phyloP scores from a whole-genome alignment of 92 coral and sea anemone species.

The Phenganax marumi region DNA sequence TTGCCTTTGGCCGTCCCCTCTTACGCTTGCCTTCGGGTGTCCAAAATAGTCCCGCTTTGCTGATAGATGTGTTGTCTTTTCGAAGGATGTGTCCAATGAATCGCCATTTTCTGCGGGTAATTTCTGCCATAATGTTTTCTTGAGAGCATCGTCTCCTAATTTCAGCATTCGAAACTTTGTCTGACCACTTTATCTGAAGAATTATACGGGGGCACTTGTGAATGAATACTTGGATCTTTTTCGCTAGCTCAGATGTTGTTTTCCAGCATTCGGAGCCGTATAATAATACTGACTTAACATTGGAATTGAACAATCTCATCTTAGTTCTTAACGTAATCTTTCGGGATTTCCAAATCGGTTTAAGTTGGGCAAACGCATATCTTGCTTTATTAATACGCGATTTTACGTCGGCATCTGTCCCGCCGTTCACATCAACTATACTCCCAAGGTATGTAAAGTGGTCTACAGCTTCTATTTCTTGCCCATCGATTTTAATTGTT shows the following conservation, averaged over 20 bases:
- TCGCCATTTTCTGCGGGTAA: too few relatives aligned
- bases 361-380: conserved; percentile 24
- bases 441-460: conserved; percentile 30
- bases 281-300: conserved; percentile 21
- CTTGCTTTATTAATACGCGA: conserved; percentile 25
- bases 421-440: conserved; percentile 20
- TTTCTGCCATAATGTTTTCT: too few relatives aligned
- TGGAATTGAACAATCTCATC: conserved; percentile 29
- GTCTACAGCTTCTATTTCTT: conserved; percentile 7
- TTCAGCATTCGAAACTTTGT: too few relatives aligned
- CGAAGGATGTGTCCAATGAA: too few relatives aligned
- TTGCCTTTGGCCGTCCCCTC: too few relatives aligned
- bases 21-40: too few relatives aligned
- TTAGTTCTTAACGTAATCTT: not conserved
- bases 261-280: not conserved
- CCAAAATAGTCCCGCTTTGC: too few relatives aligned
- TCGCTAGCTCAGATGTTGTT: not conserved
- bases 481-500: conserved; percentile 28
- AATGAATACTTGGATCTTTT: not conserved
- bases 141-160: too few relatives aligned
- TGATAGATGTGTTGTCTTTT: too few relatives aligned
- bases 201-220: not conserved
- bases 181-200: too few relatives aligned
- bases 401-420: conserved; percentile 30
- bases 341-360: conserved; percentile 18